Evolutionary conservation across 2,888 invertebrate species (phyloP), one percentile per base, ranked within the genome.

Genomic region (Dioctria linearis): DNA sequence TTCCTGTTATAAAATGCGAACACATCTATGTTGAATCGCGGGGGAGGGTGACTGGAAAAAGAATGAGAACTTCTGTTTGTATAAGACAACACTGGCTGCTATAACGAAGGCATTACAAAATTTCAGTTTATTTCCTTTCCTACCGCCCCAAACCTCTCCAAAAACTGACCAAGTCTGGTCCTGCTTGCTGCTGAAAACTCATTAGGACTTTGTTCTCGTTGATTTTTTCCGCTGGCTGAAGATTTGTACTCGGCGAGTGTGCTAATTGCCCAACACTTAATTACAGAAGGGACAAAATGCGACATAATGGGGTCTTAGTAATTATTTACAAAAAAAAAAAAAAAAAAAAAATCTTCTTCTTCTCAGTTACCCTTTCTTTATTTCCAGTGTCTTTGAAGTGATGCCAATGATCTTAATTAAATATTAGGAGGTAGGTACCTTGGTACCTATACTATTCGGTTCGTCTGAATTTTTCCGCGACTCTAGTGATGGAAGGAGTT

Each of bases 181-280:
- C 13, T 46, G 49, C 46, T 25, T 25, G 25, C 25, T 25, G 25
- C 25, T 25, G 25, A 25, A 42, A 40, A 71, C 54, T 71, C 54
- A 54, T 71, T 71, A 40, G 51, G 51, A 51, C n/a, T 71, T 54
- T 71, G 71, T 57, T 11, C 71, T 43, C 71, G 54, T 54, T 54
- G 71, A 54, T 40, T 54, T 54, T 49, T 46, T 59, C 39, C 39
- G 6, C 49, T 5, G 37, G 3, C 51, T 43, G 54, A 11, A 71
- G 54, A 71, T 71, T 71, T 71, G 71, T 71, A 51, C 71, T 71
- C 39, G 54, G 39, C 43, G 49, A 71, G 5, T 8, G 40, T 71
- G 71, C 71, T 71, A 71, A 71, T 71, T 71, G 71, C 71, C 54
- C 71, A 25, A 39, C 71, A 71, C 71, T 71, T 71, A 71, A 71